Conservation (phyloP, 2,113 vertebrate genomes). For the Perognathus longimembris region DNA sequence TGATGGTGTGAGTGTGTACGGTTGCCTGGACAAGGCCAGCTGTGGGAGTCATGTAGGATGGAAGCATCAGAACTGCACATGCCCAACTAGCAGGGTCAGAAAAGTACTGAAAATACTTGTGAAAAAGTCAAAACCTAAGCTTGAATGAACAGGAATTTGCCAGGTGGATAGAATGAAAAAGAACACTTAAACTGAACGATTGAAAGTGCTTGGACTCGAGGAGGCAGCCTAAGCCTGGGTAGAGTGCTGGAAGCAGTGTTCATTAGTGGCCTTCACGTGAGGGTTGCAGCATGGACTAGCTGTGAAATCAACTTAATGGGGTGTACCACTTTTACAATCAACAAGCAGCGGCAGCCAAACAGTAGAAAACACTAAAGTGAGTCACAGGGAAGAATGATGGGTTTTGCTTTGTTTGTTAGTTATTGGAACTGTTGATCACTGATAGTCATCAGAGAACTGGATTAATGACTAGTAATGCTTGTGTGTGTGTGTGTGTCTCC, state of each 20-base stretch:
- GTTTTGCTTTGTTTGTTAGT: background rate
- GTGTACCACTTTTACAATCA: too few species aligned
- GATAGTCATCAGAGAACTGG: too few species aligned
- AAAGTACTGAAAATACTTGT: background rate
- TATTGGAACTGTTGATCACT: too few species aligned
- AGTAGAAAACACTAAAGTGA: background rate
- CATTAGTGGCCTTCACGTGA: background rate
- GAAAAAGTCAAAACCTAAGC: background rate
- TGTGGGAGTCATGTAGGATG: background rate
- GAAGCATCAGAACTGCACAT: background rate
- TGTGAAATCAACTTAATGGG: background rate
- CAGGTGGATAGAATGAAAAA: background rate
- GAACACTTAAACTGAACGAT: background rate
- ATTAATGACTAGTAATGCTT: too few species aligned
- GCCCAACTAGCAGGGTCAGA: background rate
- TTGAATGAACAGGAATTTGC: background rate
- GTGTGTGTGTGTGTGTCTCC: too few species aligned
- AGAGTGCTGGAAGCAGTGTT: too few species aligned
- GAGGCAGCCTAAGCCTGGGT: background rate
- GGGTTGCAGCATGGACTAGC: fast-evolving
- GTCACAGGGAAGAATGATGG: background rate
- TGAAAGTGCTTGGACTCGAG: background rate
- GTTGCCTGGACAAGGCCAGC: background rate
- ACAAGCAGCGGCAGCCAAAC: background rate
- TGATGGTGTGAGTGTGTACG: too few species aligned